Conservation (phyloP, 2,888 invertebrate species). For the Stomorhina lunata region DNA sequence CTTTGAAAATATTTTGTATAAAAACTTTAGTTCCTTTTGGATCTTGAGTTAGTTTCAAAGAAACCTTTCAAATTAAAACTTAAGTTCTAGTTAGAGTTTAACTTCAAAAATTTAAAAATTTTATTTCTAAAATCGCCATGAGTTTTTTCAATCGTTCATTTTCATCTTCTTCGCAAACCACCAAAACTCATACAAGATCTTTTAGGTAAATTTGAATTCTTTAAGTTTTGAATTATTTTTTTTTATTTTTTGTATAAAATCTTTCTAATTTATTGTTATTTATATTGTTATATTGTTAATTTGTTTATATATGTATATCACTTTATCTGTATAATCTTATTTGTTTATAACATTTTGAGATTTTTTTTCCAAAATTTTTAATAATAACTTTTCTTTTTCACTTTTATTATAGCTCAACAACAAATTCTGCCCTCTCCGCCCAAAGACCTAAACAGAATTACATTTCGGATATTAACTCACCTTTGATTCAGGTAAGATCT, state of each 20-base stretch:
- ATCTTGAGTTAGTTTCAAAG: conserved; percentile 28
- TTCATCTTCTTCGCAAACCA: conserved; percentile 66
- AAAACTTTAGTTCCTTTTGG: not conserved
- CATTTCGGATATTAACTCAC: conserved; percentile 94
- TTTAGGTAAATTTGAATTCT: conserved; percentile 53
- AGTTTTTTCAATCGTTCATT: conserved; percentile 68
- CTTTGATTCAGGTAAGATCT: conserved; percentile 83
- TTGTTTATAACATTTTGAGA: not conserved
- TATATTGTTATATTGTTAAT: conserved; percentile 25
- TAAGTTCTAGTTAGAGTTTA: not conserved
- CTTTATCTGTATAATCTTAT: not conserved
- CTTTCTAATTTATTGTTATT: not conserved
- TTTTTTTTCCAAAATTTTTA: not conserved
- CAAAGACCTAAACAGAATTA: conserved; percentile 80
- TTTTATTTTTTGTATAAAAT: not conserved
- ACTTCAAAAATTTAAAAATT: too few species aligned
- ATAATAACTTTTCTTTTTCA: conserved; percentile 16
- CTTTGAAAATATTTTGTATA: not conserved
- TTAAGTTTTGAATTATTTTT: too few species aligned
- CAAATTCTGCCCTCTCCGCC: conserved; percentile 80
- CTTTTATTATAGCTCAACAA: conserved; percentile 76
- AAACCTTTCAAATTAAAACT: conserved; percentile 19
- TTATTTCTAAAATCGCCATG: conserved; percentile 23
- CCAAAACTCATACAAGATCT: conserved; percentile 59
- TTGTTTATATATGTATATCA: conserved; percentile 21